These are phyloP conservation scores for Ceryle rudis DNA, from an alignment of 2,797 vertebrate genomes.

Conservation along the genomic window DNA sequence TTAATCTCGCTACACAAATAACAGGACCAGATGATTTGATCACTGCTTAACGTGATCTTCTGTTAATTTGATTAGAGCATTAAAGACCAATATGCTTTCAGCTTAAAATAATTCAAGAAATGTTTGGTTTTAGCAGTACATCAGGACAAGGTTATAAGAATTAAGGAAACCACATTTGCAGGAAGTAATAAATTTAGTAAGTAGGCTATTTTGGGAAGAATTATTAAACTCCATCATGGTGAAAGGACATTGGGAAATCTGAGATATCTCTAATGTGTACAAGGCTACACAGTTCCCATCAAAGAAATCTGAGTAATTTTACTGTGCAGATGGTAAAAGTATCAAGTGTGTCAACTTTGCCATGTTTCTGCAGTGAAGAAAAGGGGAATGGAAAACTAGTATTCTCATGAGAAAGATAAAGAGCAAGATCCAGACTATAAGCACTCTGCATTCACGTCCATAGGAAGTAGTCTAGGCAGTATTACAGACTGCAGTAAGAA, in stretches of 20 bases:
- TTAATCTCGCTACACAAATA: conserved; percentile 16
- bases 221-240: background rate
- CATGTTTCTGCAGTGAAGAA: background rate
- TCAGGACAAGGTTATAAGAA: conserved; percentile 34
- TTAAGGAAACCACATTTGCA: conserved; percentile 35
- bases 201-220: conserved; percentile 5
- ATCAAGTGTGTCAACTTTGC: background rate
- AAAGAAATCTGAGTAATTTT: conserved; percentile 42
- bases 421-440: background rate
- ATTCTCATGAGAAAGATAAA: background rate
- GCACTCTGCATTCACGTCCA: background rate
- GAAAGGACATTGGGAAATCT: conserved; percentile 23
- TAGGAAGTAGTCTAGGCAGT: background rate
- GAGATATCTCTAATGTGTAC: conserved; percentile 19
- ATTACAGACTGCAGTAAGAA: background rate
- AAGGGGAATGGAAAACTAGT: background rate
- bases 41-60: conserved; percentile 33
- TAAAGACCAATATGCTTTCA: conserved; percentile 12
- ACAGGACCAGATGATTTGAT: background rate
- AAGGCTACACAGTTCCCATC: background rate
- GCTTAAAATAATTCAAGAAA: conserved; percentile 45
- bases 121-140: background rate
- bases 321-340: background rate
- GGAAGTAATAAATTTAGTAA: conserved; percentile 25
- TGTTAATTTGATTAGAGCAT: conserved; percentile 25